These are phyloP conservation scores for Cheirogaleus major DNA, from an alignment of 2,797 vertebrate genomes.

Conservation along the genomic window DNA sequence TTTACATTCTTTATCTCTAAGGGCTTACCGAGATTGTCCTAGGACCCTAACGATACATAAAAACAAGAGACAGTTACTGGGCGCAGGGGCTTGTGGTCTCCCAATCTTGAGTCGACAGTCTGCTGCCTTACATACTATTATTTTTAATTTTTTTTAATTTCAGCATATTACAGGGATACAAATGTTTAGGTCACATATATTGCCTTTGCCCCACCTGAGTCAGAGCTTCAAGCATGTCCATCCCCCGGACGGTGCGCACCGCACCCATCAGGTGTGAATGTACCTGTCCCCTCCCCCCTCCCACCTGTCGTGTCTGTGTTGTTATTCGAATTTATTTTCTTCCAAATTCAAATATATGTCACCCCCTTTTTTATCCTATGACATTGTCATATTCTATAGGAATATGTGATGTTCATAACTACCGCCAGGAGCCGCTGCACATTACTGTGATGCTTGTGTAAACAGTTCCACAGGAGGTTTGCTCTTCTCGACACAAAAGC, in stretches of 20 bases:
- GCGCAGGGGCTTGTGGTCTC: neutral
- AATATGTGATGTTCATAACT: neutral
- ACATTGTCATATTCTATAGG: neutral
- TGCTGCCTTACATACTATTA: neutral
- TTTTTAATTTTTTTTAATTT: too few relatives aligned
- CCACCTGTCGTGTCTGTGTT: neutral
- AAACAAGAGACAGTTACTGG: neutral
- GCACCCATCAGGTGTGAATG: too few relatives aligned
- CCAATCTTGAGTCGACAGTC: neutral
- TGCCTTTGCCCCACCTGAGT: too few relatives aligned
- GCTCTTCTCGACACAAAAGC: neutral
- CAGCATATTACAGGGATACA: too few relatives aligned
- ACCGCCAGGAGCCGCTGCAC: neutral
- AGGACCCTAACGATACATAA: neutral
- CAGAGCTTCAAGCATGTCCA: too few relatives aligned
- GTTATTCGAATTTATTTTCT: neutral
- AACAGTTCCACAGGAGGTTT: neutral
- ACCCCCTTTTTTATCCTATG: neutral
- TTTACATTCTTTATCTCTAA: neutral
- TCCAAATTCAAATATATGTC: neutral
- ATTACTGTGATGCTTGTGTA: neutral
- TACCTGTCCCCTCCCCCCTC: too few relatives aligned
- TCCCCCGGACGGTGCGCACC: fast-evolving
- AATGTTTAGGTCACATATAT: too few relatives aligned
- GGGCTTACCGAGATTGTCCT: neutral